Evolutionary conservation across 2,797 vertebrate species (phyloP), one percentile per base, ranked within the genome.

Genomic region (Eospalax fontanierii): DNA sequence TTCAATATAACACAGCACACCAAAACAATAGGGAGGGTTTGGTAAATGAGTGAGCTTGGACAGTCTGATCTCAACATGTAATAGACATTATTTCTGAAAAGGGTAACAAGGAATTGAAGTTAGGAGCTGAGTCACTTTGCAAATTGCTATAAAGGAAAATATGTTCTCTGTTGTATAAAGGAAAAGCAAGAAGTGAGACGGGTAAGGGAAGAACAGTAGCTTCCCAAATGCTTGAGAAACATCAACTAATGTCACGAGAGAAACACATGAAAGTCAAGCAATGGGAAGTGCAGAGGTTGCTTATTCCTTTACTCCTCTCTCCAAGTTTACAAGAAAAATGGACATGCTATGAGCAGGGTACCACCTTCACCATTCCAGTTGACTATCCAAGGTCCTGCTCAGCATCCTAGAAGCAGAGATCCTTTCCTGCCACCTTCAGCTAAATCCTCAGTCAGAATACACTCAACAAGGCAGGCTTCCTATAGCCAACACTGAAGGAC

Each of bases 331-430:
- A 66, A 82, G 54, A 57, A 24, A 4, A 40, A 61, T 2, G 4
- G 4, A 73, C 81, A 92, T n/a, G 10, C 35, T 33, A 40, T 33
- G 9, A 15, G 59, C 1, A 28, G 54, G 33, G 2, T 19, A 54
- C 8, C 6, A 24, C 57, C 30, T 22, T 35, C 8, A 66, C 5
- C 7, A 3, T 11, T 33, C 61, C 57, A 57, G 14, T 6, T 28
- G 21, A 43, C 24, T 8, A 40, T 1, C 19, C 1, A 0, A 28
- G n/a, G 46, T 30, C 57, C 0, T 1, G 24, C 28, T 59, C 3
- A 65, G 18, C 12, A 40, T 19, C 26, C 35, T 3, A 59, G 1
- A 43, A 8, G 22, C 6, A 38, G 46, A 28, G 61, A 7, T 19
- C 24, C 38, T n/a, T 16, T 59, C n/a, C 19, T 66, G 28, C 33